Evolutionary conservation across 1,140 invertebrate species (phyloP).

Genomic region (Nephotettix cincticeps): DNA sequence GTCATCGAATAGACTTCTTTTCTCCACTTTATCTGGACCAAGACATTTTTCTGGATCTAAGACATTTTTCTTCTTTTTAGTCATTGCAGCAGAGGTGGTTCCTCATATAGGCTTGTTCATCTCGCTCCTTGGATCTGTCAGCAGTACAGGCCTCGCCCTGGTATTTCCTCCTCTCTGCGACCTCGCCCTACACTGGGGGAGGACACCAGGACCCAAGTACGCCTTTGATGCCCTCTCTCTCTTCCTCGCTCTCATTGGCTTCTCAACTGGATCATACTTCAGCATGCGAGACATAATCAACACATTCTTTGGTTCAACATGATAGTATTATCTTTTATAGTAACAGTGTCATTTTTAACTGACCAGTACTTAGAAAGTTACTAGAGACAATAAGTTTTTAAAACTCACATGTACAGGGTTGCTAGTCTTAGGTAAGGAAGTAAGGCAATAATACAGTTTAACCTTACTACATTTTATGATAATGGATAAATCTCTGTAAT

Average conservation of each 20-base stretch:
- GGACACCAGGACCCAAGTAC: not conserved
- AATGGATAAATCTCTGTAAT: no score
- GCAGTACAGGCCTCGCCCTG: slow-evolving; percentile 81
- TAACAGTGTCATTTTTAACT: no score
- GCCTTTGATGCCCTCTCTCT: slow-evolving; percentile 25
- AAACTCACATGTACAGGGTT: no score
- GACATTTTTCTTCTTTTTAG: slow-evolving; percentile 53
- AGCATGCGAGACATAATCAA: slow-evolving; percentile 69
- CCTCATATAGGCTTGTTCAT: slow-evolving; percentile 86
- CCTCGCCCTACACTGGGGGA: slow-evolving; percentile 56
- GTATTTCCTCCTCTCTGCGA: slow-evolving; percentile 88
- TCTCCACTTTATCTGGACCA: no score
- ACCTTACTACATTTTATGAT: no score
- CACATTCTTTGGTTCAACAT: not conserved
- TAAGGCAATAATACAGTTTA: no score
- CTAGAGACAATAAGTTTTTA: no score
- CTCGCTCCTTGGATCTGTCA: slow-evolving; percentile 85
- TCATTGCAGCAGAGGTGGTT: slow-evolving; percentile 74
- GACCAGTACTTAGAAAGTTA: no score
- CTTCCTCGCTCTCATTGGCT: slow-evolving; percentile 73
- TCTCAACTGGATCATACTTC: slow-evolving; percentile 77
- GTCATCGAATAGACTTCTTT: no score
- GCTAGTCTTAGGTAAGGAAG: no score
- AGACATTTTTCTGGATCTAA: no score
- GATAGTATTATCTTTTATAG: no score